Base-by-base conservation (phyloP, 2,888 invertebrate genomes). In the Drosophila mayaguana region DNA sequence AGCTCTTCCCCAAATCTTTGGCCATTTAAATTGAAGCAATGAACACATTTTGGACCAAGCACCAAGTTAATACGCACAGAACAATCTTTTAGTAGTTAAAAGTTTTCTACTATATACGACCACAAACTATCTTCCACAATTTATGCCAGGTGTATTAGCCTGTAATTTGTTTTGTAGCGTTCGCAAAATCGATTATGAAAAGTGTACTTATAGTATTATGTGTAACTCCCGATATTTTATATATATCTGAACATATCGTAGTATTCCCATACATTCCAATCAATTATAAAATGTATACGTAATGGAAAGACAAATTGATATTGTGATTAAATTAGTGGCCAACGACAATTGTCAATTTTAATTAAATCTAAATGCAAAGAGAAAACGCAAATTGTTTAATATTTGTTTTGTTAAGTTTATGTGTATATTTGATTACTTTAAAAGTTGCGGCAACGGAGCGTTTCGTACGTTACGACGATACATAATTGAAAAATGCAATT, bases 1-100 rank as follows among this genome's bases (percentile, higher is more conserved):
- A 96, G 86, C 94, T 98, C 72, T 97, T 97, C 92, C 98, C 98
- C 3, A 94, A 94, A 91, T 96, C 96, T 60, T 93, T 96, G 78
- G 92, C 94, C 34, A 93, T 95, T 91, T 95, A 94, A 94, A 95
- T 90, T 61, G 42, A 20, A 16, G 11, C 51, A 28, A 14, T 18
- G 1, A 22, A 50, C n/a, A 40, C 18, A 9, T 0, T 32, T 36
- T 18, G 40, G 22, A 53, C n/a, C 12, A 51, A 61, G 84, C 84
- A 89, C 84, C 64, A 82, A 61, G 89, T 89, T 85, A 80, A 72
- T 72, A 73, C 64, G 85, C 86, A 88, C 83, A 69, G 25, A 64
- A 46, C 54, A 53, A 63, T 54, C 25, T 40, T 40, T 66, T 65
- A 61, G 40, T 73, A 68, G 70, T 76, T 83, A 83, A 79, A 72